Evolutionary conservation across 2,113 vertebrate genomes (phyloP).

Genomic region (Rhipidura dahli): DNA sequence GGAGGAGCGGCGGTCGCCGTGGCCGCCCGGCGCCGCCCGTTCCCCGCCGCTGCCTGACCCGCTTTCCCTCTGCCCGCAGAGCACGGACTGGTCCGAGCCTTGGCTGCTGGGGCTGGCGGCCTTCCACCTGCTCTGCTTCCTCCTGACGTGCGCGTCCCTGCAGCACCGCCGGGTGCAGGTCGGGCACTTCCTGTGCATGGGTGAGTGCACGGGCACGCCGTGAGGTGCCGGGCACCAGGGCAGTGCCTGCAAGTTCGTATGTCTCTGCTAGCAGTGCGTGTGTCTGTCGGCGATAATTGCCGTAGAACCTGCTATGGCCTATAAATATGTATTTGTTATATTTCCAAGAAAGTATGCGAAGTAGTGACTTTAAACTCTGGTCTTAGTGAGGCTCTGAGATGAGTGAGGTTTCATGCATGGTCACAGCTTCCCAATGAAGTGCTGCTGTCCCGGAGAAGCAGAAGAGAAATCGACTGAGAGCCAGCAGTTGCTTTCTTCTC

Average conservation of each 20-base stretch:
- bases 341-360: neutral
- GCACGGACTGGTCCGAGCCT: conserved; percentile 92
- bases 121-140: conserved; percentile 85
- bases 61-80: neutral
- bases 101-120: conserved; percentile 84
- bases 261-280: accelerated
- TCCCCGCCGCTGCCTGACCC: neutral
- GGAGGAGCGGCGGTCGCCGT: neutral
- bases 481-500: neutral
- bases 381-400: neutral
- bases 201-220: conserved; percentile 66
- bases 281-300: neutral
- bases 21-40: accelerated
- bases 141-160: conserved; percentile 79
- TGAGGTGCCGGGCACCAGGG: accelerated
- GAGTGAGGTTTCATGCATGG: neutral
- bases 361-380: neutral
- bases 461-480: neutral
- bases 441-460: neutral
- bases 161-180: conserved; percentile 84
- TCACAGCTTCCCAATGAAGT: neutral
- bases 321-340: accelerated
- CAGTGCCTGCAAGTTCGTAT: accelerated
- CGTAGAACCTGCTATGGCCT: accelerated
- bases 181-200: conserved; percentile 85